Evolutionary conservation across 2,797 vertebrate species (phyloP).

Genomic region (Oreochromis grahami): DNA sequence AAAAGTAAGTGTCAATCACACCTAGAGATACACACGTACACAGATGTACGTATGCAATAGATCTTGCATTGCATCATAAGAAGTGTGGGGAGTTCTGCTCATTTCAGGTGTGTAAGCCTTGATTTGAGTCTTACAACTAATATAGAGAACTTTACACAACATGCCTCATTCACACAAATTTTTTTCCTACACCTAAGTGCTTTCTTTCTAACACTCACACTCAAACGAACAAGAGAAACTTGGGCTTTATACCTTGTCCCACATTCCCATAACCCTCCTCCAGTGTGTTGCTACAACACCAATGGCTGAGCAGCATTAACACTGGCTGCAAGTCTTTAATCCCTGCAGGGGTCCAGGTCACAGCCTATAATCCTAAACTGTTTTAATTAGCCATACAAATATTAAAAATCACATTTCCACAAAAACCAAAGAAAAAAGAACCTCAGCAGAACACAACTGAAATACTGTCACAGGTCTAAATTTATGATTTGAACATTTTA

Average conservation of each 20-base stretch:
- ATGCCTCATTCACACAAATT: not conserved
- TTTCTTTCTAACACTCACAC: not conserved
- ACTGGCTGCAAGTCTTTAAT: not conserved
- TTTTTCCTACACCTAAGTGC: not conserved
- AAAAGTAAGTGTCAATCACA: conserved; percentile 66
- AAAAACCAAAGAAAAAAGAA: not conserved
- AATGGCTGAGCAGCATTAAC: not conserved
- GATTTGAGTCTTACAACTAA: not conserved
- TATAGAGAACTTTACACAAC: not conserved
- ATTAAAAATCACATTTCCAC: not conserved
- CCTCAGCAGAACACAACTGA: not conserved
- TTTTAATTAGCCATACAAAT: not conserved
- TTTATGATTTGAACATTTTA: not conserved
- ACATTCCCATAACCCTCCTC: not conserved
- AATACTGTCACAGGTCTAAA: not conserved
- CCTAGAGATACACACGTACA: not conserved
- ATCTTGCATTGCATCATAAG: not conserved
- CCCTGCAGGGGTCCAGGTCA: not conserved
- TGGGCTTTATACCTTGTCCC: not conserved
- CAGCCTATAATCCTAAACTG: not conserved
- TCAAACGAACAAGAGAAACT: not conserved
- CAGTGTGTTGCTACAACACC: not conserved
- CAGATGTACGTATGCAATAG: not conserved
- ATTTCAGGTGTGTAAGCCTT: not conserved
- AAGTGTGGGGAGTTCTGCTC: not conserved